A percentile compares a stretch with the other conserved stretches of the same genome.
phyloP scores from a whole-genome alignment of 2,888 invertebrate genomes.

The Tuta absoluta region DNA sequence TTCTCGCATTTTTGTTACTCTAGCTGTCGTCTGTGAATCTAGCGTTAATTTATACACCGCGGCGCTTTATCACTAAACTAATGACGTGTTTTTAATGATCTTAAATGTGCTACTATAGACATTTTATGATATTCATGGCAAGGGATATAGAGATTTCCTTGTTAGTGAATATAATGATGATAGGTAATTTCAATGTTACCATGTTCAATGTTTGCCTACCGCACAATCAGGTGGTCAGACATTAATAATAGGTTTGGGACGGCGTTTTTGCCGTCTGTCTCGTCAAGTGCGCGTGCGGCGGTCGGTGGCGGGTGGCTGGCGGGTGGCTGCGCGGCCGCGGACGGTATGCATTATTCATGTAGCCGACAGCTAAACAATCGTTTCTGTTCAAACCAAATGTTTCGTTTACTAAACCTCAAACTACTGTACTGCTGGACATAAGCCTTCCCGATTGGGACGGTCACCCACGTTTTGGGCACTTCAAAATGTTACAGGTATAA shows the following conservation, averaged over 20 bases:
- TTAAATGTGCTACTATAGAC: conserved; percentile 27
- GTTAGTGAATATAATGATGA: not conserved
- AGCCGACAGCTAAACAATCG: conserved; percentile 6
- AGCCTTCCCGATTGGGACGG: no score
- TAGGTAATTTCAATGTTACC: not conserved
- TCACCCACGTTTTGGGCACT: no score
- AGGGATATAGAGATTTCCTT: not conserved
- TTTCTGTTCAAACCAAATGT: not conserved
- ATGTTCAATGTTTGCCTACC: conserved; percentile 40
- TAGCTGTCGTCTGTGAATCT: conserved; percentile 59
- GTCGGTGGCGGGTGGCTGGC: no score
- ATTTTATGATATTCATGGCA: not conserved
- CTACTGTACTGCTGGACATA: no score
- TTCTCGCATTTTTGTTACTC: conserved; percentile 41
- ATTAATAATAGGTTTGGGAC: conserved; percentile 48
- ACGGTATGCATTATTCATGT: conserved; percentile 50
- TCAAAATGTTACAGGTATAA: no score
- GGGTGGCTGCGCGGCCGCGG: not conserved
- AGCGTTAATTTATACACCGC: conserved; percentile 57
- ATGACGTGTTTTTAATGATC: conserved; percentile 37
- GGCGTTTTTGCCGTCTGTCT: conserved; percentile 47
- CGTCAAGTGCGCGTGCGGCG: conserved; percentile 29
- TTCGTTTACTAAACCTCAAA: not conserved
- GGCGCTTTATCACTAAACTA: conserved; percentile 46
- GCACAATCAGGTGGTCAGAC: conserved; percentile 44